Percentiles rank a stretch among this genome's conserved stretches.
Evolutionary conservation across 2,113 vertebrate species (phyloP).

Genomic region (Todiramphus chloris): DNA sequence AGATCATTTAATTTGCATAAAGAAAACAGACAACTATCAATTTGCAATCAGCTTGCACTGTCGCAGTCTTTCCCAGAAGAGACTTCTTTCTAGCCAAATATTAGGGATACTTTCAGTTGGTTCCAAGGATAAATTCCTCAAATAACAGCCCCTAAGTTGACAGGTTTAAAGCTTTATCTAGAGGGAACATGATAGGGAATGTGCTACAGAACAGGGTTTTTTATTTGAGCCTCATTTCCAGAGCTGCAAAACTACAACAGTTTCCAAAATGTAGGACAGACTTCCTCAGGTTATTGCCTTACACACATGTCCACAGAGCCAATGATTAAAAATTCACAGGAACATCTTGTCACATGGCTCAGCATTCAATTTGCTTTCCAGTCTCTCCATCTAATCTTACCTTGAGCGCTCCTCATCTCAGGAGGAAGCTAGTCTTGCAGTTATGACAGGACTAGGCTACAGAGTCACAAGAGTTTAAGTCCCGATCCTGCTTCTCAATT

Average conservation of each 20-base stretch:
- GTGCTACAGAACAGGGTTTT: conserved; percentile 41
- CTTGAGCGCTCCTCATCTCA: conserved; percentile 18
- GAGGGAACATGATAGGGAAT: not conserved
- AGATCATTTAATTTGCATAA: not conserved
- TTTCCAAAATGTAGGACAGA: conserved; percentile 58
- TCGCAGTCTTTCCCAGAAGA: not conserved
- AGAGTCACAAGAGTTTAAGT: not conserved
- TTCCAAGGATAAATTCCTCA: conserved; percentile 16
- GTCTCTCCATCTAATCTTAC: conserved; percentile 44
- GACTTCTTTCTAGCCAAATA: not conserved
- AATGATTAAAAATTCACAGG: conserved; percentile 58
- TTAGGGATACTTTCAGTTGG: not conserved
- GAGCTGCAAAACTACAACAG: not conserved
- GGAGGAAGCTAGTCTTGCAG: not conserved
- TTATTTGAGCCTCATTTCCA: conserved; percentile 40
- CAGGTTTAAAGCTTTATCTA: conserved; percentile 22
- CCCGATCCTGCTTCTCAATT: not conserved
- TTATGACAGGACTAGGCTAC: not conserved
- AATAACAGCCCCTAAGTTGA: not conserved
- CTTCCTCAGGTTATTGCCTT: conserved; percentile 53
- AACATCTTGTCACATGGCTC: conserved; percentile 17
- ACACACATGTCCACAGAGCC: not conserved
- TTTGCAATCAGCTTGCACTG: not conserved
- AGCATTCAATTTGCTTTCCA: not conserved
- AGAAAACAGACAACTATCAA: not conserved